A percentile compares a stretch with the other conserved stretches of the same genome.
Evolutionary conservation across 2,113 vertebrate genomes (phyloP).

Genomic region (Microtus ochrogaster): DNA sequence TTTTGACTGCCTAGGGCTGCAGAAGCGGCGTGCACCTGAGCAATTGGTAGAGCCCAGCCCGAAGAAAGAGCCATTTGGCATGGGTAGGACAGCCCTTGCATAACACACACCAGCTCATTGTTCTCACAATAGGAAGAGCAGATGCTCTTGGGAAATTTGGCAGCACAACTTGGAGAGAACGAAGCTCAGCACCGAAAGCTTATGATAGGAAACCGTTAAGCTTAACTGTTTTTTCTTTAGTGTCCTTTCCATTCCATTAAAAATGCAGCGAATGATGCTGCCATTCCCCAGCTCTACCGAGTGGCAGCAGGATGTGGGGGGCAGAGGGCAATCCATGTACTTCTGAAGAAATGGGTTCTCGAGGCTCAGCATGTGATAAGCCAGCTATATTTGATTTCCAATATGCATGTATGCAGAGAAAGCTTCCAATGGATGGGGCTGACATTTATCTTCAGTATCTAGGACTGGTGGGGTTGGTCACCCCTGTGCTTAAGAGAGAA

Average conservation of each 20-base stretch:
- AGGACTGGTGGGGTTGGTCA: slow-evolving; percentile 84
- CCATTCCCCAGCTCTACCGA: slow-evolving; percentile 22
- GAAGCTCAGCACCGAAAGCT: slow-evolving; percentile 35
- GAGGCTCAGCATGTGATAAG: slow-evolving; percentile 52
- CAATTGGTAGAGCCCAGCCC: neutral
- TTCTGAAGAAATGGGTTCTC: slow-evolving; percentile 37
- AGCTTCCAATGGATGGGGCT: slow-evolving; percentile 74
- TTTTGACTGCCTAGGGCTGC: neutral
- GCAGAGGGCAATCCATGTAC: slow-evolving; percentile 1
- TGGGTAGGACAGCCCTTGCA: neutral
- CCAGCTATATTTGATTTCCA: slow-evolving; percentile 75
- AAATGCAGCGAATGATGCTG: slow-evolving; percentile 51
- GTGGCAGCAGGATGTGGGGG: neutral
- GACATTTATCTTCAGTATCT: slow-evolving; percentile 86
- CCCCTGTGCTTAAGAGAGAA: slow-evolving; percentile 85
- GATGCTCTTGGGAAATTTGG: slow-evolving; percentile 76
- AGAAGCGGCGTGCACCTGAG: slow-evolving; percentile 10
- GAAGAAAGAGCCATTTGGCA: slow-evolving; percentile 56
- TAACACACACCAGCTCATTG: slow-evolving; percentile 49
- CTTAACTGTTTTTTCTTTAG: slow-evolving; percentile 10
- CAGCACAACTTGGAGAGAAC: slow-evolving; percentile 47
- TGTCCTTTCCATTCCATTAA: slow-evolving; percentile 46
- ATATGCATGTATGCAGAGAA: slow-evolving; percentile 77
- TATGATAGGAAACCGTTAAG: slow-evolving; percentile 32
- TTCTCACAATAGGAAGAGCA: slow-evolving; percentile 74